phyloP scores from a whole-genome alignment of 2,797 vertebrate species.

The Melanotaenia pygmaea region DNA sequence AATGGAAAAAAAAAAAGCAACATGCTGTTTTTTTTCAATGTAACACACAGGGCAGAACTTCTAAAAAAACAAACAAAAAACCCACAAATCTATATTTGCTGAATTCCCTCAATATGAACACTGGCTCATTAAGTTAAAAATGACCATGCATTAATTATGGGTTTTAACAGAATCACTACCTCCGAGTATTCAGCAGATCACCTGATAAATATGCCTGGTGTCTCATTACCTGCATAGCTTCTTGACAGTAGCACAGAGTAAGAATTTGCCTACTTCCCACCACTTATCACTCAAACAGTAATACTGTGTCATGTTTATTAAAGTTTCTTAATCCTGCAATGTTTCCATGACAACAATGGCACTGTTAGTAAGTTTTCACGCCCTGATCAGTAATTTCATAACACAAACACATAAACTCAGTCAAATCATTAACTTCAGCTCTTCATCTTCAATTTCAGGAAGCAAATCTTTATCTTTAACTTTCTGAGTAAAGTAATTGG shows the following conservation, averaged over 20 bases:
- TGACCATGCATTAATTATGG: constrained; percentile 44
- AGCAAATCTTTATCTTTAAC: constrained; percentile 5
- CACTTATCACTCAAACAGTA: constrained; percentile 15
- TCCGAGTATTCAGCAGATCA: constrained; percentile 20
- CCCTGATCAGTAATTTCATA: constrained; percentile 15
- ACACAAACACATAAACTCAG: constrained; percentile 1
- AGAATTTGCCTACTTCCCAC: not conserved
- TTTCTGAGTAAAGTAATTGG: not conserved
- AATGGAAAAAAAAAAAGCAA: constrained; percentile 37
- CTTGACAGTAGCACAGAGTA: constrained; percentile 5
- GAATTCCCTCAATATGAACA: constrained; percentile 32
- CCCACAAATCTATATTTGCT: constrained; percentile 11
- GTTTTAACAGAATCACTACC: constrained; percentile 17
- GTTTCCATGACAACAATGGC: constrained; percentile 68
- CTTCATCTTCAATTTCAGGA: not conserved
- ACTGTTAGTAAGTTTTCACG: constrained; percentile 1
- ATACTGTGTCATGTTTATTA: constrained; percentile 27
- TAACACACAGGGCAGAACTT: constrained; percentile 10
- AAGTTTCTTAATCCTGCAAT: constrained; percentile 26
- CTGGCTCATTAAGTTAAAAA: constrained; percentile 26
- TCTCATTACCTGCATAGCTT: constrained; percentile 22
- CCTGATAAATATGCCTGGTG: constrained; percentile 4
- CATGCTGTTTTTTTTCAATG: constrained; percentile 54
- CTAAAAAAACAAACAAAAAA: constrained; percentile 9
- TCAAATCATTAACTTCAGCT: constrained; percentile 7